phyloP scores from a whole-genome alignment of 2,888 invertebrate species.

The Plagodis dolabraria region DNA sequence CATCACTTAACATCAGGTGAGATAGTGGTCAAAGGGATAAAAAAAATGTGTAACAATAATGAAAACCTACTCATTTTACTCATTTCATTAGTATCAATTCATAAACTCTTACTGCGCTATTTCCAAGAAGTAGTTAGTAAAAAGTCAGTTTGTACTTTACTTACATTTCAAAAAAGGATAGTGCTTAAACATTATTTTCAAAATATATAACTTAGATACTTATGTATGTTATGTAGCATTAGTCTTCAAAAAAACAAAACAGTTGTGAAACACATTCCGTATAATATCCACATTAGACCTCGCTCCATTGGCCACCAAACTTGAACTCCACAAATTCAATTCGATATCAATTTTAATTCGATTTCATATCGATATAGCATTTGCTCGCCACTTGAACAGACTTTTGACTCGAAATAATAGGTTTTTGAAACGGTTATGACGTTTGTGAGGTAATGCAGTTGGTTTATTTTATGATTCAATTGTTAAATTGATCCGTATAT shows the following conservation, averaged over 20 bases:
- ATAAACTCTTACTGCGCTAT: too few species aligned
- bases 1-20: too few species aligned
- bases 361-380: conserved; percentile 61
- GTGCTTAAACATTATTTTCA: too few species aligned
- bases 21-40: too few species aligned
- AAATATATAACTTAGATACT: too few species aligned
- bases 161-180: too few species aligned
- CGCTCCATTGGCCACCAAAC: conserved; percentile 54
- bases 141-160: too few species aligned
- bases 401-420: conserved; percentile 47
- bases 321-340: conserved; percentile 53
- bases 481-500: not conserved
- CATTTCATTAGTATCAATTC: too few species aligned
- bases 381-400: conserved; percentile 52
- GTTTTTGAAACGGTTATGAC: conserved; percentile 48
- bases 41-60: too few species aligned
- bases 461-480: conserved; percentile 16
- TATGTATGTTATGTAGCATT: too few species aligned
- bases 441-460: conserved; percentile 27
- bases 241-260: conserved; percentile 42
- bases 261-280: conserved; percentile 61
- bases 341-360: conserved; percentile 69
- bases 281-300: conserved; percentile 60
- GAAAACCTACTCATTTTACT: too few species aligned
- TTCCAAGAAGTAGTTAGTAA: too few species aligned